Base-by-base conservation (phyloP, 35 echinoderm and acorn worm genomes). In the Apostichopus japonicus region DNA sequence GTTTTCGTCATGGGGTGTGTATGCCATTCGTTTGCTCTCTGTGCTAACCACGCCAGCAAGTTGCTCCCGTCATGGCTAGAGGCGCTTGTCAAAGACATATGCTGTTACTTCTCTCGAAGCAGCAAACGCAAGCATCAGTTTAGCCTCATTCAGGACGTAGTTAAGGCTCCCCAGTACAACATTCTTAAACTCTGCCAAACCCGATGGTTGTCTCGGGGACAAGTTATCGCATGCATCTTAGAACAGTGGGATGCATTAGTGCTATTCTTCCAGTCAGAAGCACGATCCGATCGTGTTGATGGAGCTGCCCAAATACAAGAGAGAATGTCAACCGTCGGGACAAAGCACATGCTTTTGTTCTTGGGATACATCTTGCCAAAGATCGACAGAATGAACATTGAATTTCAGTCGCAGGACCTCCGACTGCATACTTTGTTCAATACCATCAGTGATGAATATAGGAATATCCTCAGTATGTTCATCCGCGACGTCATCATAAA, bases 331-430 rank as follows among this genome's bases (percentile, higher is more conserved):
- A 78, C 71, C 19, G 73, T 78, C 23, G 88, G 73, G 33, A 77
- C 88, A 55, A 90, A 90, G 67, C 65, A 90, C 19, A 90, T 90
- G 88, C 88, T 90, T 75, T 33, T 91, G 67, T 91, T 91, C 88
- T 71, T 91, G 5, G 75, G 72, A 75, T 91, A 91, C 55, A 91
- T 91, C 88, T 77, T 91, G 75, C 52, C 84, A 65, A 87, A 87
- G 61, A 65, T 87, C 5, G 84, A 87, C 55, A 77, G 5, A 91
- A 75, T 91, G 70, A 91, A 91, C 88, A 23, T 24, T 77, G 88
- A 91, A 24, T 91, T 91, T 91, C 88, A 91, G 75, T 75, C 65
- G 77, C 70, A 91, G 88, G 21, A 75, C 8, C 55, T 91, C 72
- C 6, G 75, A 19, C 70, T 91, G 70, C 88, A 91, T 78, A 91